Conservation (phyloP, 2,888 invertebrate genomes). For the Apodemia zela region DNA sequence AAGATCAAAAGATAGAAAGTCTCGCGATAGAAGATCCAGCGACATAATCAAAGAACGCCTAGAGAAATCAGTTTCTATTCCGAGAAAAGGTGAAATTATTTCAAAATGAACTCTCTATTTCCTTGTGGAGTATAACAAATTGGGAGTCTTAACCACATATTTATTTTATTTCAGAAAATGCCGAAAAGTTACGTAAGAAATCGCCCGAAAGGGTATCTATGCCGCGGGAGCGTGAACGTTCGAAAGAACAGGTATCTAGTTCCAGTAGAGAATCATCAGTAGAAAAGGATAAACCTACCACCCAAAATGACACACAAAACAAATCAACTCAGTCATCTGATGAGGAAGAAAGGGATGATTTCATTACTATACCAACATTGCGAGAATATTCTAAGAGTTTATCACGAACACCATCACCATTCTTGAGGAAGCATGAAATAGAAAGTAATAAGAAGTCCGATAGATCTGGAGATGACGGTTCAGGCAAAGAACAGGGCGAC, state of each 20-base stretch:
- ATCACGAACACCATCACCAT: conserved; percentile 93
- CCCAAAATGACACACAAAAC: conserved; percentile 48
- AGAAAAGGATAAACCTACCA: conserved; percentile 54
- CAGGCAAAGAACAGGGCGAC: conserved; percentile 72
- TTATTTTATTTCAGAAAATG: conserved; percentile 49
- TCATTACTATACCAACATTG: conserved; percentile 56
- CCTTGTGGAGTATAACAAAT: background rate
- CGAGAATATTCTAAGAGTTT: conserved; percentile 86
- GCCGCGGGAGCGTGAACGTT: conserved; percentile 45
- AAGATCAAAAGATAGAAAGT: conserved; percentile 69
- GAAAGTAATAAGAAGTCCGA: conserved; percentile 67
- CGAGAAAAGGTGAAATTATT: conserved; percentile 57
- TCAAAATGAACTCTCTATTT: no score
- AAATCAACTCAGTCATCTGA: conserved; percentile 61
- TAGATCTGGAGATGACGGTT: conserved; percentile 63
- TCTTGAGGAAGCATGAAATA: conserved; percentile 85
- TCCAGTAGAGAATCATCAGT: conserved; percentile 72
- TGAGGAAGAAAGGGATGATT: conserved; percentile 66
- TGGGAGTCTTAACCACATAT: background rate
- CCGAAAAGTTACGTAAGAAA: conserved; percentile 59
- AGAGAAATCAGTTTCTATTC: conserved; percentile 72
- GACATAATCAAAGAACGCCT: conserved; percentile 70
- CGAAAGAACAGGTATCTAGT: conserved; percentile 60
- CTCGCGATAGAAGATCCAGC: conserved; percentile 70
- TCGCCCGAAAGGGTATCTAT: conserved; percentile 58